Base-by-base conservation (phyloP, 2,888 invertebrate species). In the Isoperla grammatica region DNA sequence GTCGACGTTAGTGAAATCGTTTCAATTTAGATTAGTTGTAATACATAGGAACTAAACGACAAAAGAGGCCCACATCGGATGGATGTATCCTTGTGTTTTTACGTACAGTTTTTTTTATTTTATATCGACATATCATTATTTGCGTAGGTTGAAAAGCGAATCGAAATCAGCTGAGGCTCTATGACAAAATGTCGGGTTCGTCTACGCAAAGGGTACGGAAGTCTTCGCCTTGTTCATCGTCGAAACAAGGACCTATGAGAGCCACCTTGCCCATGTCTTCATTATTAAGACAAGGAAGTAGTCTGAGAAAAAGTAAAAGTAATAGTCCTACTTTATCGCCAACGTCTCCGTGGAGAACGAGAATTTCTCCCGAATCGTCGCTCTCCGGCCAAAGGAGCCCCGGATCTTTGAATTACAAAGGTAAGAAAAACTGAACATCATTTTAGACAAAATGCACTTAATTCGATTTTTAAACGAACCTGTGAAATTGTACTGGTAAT, bases 211-310 rank as follows among this genome's bases (percentile, higher is more conserved):
- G 81, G 68, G 80, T 81, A 68, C 81, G 84, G 68, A 85, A 85
- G 76, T 84, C 84, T 71, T 83, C 85, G 61, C 85, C 86, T 70
- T 83, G 81, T 72, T 80, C 82, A 65, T 75, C 70, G 67, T 73
- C 74, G 62, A 79, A 81, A 72, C 78, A 79, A 68, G 87, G 86
- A 58, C 87, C 88, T 66, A 82, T 88, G 83, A 81, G 86, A 73
- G 88, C 88, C 61, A 88, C 87, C 62, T 77, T 88, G 71, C 87
- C 88, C 67, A 85, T 88, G 70, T 84, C 86, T 58, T 87, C 87
- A 61, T 80, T 87, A 65, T 78, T 87, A 73, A 82, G 86, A 71
- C 80, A 80, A 70, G 81, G 83, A 70, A 80, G 81, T 63, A 81
- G 80, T 54, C 74, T 83, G 58, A 81, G 81, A 71, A 81, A 79